Percentiles rank a stretch among this genome's conserved stretches.
These are phyloP conservation scores for Ginglymostoma cirratum DNA, from an alignment of 2,113 vertebrate species.

Conservation along the genomic window DNA sequence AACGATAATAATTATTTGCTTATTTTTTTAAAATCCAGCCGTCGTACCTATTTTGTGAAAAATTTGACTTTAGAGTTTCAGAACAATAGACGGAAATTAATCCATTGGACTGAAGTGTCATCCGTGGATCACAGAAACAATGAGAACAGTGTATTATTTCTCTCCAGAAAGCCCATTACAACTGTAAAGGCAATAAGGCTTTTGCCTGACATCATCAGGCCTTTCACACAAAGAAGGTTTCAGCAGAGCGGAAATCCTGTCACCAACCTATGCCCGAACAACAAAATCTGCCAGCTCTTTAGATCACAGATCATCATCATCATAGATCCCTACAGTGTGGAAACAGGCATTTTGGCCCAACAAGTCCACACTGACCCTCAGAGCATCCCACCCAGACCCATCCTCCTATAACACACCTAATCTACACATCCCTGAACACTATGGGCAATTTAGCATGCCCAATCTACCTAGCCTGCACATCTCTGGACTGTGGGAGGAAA, in stretches of 20 bases:
- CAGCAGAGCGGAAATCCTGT: background rate
- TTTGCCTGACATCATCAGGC: background rate
- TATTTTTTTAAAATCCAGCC: background rate
- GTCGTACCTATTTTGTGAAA: background rate
- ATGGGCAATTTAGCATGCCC: no score
- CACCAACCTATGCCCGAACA: no score
- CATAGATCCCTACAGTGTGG: no score
- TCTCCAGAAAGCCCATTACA: background rate
- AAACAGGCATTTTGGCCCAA: no score
- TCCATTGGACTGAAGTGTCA: background rate
- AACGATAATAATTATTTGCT: background rate
- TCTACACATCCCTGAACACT: no score
- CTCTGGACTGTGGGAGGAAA: no score
- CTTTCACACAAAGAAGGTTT: background rate
- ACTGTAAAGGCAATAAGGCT: background rate
- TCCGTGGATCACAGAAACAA: background rate
- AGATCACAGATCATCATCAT: no score
- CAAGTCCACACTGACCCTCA: no score
- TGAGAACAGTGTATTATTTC: background rate
- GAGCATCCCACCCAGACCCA: no score
- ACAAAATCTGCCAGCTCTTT: background rate
- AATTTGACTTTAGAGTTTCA: background rate
- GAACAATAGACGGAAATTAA: background rate
- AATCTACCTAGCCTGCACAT: no score
- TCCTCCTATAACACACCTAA: no score